Evolutionary conservation across 1,140 invertebrate genomes (phyloP).

Genomic region (Subanguina moxae): DNA sequence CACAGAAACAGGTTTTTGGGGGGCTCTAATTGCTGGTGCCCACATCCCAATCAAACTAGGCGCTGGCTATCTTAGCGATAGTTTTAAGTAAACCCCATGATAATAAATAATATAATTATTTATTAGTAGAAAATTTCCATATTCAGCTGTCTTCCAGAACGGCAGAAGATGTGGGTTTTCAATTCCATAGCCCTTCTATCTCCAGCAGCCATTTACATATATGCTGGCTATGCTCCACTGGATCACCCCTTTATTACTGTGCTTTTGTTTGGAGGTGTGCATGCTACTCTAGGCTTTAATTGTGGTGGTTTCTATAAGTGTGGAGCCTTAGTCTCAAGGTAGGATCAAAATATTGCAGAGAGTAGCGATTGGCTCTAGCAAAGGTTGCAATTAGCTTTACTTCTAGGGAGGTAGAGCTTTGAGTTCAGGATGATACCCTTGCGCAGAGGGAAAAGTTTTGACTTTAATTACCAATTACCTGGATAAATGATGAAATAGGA

Average conservation of each 20-base stretch:
- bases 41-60: slow-evolving; percentile 28
- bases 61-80: slow-evolving; percentile 32
- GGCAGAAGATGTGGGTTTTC: slow-evolving; percentile 46
- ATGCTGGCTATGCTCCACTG: slow-evolving; percentile 35
- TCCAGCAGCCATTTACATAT: slow-evolving; percentile 45
- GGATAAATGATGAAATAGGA: too few relatives aligned
- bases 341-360: slow-evolving; percentile 8
- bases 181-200: slow-evolving; percentile 47
- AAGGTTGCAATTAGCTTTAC: too few relatives aligned
- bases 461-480: too few relatives aligned
- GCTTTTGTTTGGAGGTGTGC: slow-evolving; percentile 35
- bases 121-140: too few relatives aligned
- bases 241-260: slow-evolving; percentile 21
- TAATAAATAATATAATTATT: neutral
- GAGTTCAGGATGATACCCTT: too few relatives aligned
- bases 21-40: slow-evolving; percentile 15
- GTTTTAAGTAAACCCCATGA: slow-evolving; percentile 24
- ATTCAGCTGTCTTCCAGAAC: slow-evolving; percentile 37
- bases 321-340: slow-evolving; percentile 41
- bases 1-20: slow-evolving; percentile 27
- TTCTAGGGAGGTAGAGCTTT: neutral
- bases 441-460: neutral
- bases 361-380: too few relatives aligned
- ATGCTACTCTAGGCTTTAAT: slow-evolving; percentile 41
- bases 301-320: slow-evolving; percentile 52